Evolutionary conservation across 2,888 invertebrate species (phyloP), one percentile per base, ranked within the genome.

Genomic region (Chrysopilus asiliformis): DNA sequence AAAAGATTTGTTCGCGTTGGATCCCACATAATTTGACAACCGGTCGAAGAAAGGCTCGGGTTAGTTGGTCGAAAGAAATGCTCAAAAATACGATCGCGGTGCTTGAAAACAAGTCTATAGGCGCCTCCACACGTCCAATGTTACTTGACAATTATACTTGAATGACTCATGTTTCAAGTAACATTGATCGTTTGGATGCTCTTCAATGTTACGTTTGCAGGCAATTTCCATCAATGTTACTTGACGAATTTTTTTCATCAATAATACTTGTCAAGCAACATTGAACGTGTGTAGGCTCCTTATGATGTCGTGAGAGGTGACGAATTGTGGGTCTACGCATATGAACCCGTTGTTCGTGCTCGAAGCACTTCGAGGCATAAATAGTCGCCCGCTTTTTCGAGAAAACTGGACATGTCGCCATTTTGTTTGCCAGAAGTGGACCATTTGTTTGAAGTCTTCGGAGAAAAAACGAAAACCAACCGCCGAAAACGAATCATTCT

Each of bases 401-500:
- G 15, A 29, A 14, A 32, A 32, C 32, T 19, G 20, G 32, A 3
- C 32, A 32, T 32, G 20, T 32, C 32, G 32, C 32, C 8, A 32
- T 32, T 32, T 22, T 32, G 32, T 20, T 12, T 32, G 32, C 20
- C 22, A 32, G 4, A 33, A 16, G 13, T 22, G 12, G 10, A 27
- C 12, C 7, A 10, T 14, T 29, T 29, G 13, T 10, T 12, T 12
- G 5, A 15, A 12, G 22, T 32, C 13, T 20, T 32, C 22, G 22
- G 13, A n/a, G 13, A 32, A 2, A 3, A 12, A 32, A 20, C n/a
- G n/a, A n/a, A n/a, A n/a, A 17, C 2, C n/a, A 17, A 31, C 31
- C 17, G 2, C 2, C 4, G 4, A 32, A 32, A 4, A 32, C 20
- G 32, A 20, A n/a, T 32, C 4, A 32, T 20, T 32, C 32, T 32